Evolutionary conservation across 2,113 vertebrate genomes (phyloP).

Genomic region (Tautogolabrus adspersus): DNA sequence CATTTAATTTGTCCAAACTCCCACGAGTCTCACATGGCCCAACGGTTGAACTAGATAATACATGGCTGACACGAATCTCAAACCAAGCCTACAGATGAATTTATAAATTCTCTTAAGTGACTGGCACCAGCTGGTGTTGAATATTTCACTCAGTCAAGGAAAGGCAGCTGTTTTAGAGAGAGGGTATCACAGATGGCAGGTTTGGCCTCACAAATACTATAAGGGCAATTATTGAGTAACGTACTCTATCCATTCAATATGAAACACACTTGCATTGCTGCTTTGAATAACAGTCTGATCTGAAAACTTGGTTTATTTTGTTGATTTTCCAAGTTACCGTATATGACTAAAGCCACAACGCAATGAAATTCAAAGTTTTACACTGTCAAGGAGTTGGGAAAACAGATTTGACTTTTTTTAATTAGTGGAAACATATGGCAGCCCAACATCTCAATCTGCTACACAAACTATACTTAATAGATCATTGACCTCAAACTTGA

Average conservation of each 20-base stretch:
- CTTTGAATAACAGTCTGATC: too few species aligned
- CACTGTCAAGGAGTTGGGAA: too few species aligned
- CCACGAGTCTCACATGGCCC: background rate
- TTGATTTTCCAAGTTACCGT: too few species aligned
- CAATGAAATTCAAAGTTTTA: too few species aligned
- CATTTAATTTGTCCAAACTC: background rate
- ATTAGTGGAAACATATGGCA: too few species aligned
- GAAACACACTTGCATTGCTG: background rate
- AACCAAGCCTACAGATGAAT: slow-evolving; percentile 12
- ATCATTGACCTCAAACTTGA: too few species aligned
- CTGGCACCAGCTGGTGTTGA: slow-evolving; percentile 57
- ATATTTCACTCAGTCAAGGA: slow-evolving; percentile 57
- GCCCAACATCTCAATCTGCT: too few species aligned
- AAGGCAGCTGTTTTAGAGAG: slow-evolving; percentile 72
- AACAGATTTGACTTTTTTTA: too few species aligned
- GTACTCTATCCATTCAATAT: background rate
- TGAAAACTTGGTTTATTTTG: too few species aligned
- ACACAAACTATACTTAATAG: too few species aligned
- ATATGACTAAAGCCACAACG: too few species aligned
- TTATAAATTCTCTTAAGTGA: slow-evolving; percentile 46
- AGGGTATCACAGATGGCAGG: slow-evolving; percentile 50
- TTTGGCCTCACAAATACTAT: slow-evolving; percentile 42
- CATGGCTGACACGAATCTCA: background rate
- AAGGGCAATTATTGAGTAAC: slow-evolving; percentile 14
- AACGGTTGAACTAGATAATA: background rate